These are phyloP conservation scores for Anoura caudifer DNA, from an alignment of 2,113 vertebrate genomes.

Conservation along the genomic window DNA sequence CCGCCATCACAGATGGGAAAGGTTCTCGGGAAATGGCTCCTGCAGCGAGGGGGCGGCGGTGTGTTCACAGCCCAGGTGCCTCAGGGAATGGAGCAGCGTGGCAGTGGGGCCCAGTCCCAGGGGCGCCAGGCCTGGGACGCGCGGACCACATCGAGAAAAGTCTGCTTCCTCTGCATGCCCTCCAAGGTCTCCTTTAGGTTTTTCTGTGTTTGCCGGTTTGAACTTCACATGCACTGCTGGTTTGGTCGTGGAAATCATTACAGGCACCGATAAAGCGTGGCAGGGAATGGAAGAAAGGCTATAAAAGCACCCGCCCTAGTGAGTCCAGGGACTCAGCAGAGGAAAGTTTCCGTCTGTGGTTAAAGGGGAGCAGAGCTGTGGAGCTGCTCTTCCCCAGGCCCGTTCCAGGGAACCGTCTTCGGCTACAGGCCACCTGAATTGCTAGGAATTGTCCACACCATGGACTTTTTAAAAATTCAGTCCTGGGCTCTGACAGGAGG, in stretches of 20 bases:
- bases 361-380: background rate
- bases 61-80: accelerated
- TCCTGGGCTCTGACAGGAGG: background rate
- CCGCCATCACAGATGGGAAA: background rate
- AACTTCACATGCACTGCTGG: background rate
- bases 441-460: background rate
- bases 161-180: background rate
- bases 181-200: background rate
- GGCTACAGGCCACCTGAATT: background rate
- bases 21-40: background rate
- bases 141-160: no score
- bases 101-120: accelerated
- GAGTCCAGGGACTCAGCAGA: background rate
- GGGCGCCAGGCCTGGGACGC: accelerated
- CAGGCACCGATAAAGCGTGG: background rate
- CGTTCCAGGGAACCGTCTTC: background rate
- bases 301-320: background rate
- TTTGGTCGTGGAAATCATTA: constrained; percentile 21
- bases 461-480: background rate
- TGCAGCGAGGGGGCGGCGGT: background rate
- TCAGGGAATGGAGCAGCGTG: accelerated
- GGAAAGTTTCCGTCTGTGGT: background rate
- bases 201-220: background rate
- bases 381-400: background rate
- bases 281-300: constrained; percentile 27